These are phyloP conservation scores for Mergus octosetaceus DNA, from an alignment of 2,797 vertebrate genomes.

Conservation along the genomic window DNA sequence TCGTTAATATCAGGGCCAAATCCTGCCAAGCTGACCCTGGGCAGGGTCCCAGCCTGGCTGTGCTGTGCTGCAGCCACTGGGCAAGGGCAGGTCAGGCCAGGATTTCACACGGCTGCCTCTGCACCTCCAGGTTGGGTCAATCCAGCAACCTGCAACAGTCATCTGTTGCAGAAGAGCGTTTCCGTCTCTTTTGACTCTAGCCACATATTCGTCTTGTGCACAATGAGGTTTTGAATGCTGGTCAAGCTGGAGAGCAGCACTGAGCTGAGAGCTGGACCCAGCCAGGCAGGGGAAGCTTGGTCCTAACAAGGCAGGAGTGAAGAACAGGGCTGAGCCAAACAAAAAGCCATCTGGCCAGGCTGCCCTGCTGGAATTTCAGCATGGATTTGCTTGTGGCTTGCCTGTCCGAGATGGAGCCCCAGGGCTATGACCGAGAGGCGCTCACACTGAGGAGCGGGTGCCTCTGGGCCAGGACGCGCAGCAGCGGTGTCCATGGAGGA, in stretches of 20 bases:
- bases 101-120: not conserved
- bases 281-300: not conserved
- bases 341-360: not conserved
- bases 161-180: not conserved
- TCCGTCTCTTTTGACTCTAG: not conserved
- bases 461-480: not conserved
- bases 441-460: not conserved
- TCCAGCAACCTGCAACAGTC: not conserved
- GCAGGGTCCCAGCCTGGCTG: not conserved
- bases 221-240: not conserved
- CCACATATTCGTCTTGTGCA: not conserved
- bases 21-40: not conserved
- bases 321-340: not conserved
- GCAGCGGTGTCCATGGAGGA: too few relatives aligned
- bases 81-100: accelerated
- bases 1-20: not conserved
- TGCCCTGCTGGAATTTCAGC: not conserved
- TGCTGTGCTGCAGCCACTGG: not conserved
- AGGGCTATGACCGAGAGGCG: not conserved
- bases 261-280: not conserved
- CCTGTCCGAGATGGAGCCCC: not conserved
- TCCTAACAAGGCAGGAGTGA: not conserved
- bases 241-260: not conserved
- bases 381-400: not conserved
- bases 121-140: not conserved